Conservation (phyloP, 2,797 vertebrate genomes). For the Tinamus major region DNA sequence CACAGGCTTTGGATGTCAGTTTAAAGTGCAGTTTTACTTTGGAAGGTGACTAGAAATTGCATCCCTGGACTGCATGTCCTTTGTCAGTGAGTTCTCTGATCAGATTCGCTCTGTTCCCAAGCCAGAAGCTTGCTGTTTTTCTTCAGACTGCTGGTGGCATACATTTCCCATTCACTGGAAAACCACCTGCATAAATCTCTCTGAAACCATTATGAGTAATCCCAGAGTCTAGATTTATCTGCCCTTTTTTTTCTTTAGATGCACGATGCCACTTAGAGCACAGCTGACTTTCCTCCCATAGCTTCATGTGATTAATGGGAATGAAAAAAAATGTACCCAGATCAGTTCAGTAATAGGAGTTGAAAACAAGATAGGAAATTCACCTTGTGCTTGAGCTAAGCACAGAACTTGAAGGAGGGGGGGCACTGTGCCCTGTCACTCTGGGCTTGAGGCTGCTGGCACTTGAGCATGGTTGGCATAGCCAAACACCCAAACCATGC, state of each 20-base stretch:
- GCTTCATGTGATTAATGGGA: background rate
- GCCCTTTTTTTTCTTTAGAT: background rate
- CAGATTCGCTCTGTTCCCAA: background rate
- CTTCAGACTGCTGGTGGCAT: background rate
- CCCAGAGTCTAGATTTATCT: background rate
- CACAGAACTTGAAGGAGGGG: background rate
- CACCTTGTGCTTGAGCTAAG: accelerated
- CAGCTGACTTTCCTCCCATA: background rate
- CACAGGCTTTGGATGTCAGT: background rate
- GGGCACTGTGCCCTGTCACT: accelerated
- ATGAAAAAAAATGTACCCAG: background rate
- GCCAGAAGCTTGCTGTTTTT: background rate
- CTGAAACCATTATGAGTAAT: background rate
- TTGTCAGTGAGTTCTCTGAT: background rate
- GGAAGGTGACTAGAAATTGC: background rate
- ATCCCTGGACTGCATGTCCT: background rate
- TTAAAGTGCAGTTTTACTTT: background rate
- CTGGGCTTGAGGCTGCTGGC: background rate
- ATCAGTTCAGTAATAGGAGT: background rate
- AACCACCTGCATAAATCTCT: background rate
- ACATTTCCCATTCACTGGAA: background rate
- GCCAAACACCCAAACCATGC: background rate
- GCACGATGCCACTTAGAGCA: background rate
- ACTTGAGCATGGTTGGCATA: accelerated
- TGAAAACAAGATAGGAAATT: background rate